Evolutionary conservation across 2,797 vertebrate species (phyloP), one percentile per base, ranked within the genome.

Genomic region (Harpagifer antarcticus): DNA sequence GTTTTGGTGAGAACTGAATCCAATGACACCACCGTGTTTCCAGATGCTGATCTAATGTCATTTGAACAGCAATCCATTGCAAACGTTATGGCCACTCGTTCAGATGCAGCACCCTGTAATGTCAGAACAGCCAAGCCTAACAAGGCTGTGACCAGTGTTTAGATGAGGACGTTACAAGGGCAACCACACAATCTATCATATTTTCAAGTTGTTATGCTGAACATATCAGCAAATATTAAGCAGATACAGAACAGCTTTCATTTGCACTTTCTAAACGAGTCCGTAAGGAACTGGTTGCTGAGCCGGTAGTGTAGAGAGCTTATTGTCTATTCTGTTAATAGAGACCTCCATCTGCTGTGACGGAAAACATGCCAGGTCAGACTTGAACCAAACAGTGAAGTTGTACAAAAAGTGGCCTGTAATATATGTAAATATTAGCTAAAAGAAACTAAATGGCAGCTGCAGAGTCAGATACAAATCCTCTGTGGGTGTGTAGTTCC

Each of bases 1-100:
- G 33, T 15, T 44, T 14, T 2, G 42, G 3, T n/a, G 9, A 57
- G 60, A 53, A 74, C n/a, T 61, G 33, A 67, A 60, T 79, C 52
- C 9, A 20, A 50, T 27, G 55, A 56, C 59, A 50, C 27, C n/a
- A n/a, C 45, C 27, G 27, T 47, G 52, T 50, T 15, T 53, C 13
- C 15, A 52, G 50, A 42, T 50, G 23, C 9, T 17, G 58, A 16
- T 19, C 48, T 58, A 12, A 40, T 40, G 11, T 50, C 0, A 1
- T 44, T 1, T 43, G n/a, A 57, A 43, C 40, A 16, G 33, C 27
- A 12, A 40, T 66, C 16, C 12, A 20, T 40, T 58, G 56, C 31
- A 40, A n/a, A 19, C 59, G 20, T 45, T 49, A 44, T 60, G 47
- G 58, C 33, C 48, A 43, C 7, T 16, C 17, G 5, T 20, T 56